A percentile compares a stretch with the other conserved stretches of the same genome.
phyloP scores from a whole-genome alignment of 1,140 invertebrate genomes.

The Araneus ventricosus region DNA sequence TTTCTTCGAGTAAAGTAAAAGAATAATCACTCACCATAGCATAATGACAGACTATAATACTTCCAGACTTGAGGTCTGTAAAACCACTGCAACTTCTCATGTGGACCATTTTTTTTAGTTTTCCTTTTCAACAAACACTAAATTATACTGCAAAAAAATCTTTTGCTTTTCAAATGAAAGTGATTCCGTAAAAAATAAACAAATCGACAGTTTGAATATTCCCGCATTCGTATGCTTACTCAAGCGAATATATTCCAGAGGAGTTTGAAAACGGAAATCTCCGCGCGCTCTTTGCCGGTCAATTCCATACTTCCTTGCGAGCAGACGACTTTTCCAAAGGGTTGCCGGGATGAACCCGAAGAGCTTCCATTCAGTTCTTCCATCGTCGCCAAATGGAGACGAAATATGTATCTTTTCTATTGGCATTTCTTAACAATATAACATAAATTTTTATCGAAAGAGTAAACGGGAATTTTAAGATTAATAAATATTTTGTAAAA shows the following conservation, averaged over 20 bases:
- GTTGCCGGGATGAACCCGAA: constrained; percentile 42
- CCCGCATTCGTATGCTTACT: constrained; percentile 48
- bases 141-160: not conserved
- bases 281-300: not conserved
- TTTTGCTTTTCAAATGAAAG: not conserved
- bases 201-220: not conserved
- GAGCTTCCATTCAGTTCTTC: constrained; percentile 22
- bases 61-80: constrained; percentile 75
- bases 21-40: constrained; percentile 73
- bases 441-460: too few species aligned
- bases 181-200: not conserved
- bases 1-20: too few species aligned
- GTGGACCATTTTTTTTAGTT: constrained; percentile 43
- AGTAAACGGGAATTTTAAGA: too few species aligned
- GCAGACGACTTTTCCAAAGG: constrained; percentile 50
- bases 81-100: constrained; percentile 76
- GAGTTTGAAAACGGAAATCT: not conserved
- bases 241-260: constrained; percentile 30
- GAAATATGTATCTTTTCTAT: not conserved
- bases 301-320: not conserved
- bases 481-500: too few species aligned
- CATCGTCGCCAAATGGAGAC: not conserved
- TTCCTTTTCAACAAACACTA: not conserved
- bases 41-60: constrained; percentile 76
- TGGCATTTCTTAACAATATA: too few species aligned